Evolutionary conservation across 1,140 invertebrate genomes (phyloP), one percentile per base, ranked within the genome.

Genomic region (Theocolax elegans): DNA sequence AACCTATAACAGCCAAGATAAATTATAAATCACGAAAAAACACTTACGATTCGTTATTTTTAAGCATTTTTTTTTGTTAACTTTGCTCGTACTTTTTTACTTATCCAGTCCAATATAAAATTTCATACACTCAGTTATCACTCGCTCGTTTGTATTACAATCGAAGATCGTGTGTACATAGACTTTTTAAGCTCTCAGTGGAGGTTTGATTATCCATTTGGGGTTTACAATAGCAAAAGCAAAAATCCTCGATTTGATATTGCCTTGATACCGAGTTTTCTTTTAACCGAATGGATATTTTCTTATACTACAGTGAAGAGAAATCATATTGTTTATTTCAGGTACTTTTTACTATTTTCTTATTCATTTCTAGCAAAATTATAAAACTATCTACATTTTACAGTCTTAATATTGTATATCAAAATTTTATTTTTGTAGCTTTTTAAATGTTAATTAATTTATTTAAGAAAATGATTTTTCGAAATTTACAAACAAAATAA

Each of bases 1-100:
- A 38, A 80, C 79, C 80, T 82, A 82, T 69, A 82, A 82, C 79
- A 80, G 71, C 75, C 74, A 81, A 81, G 77, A 82, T 72, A 79
- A 80, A 80, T 79, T 68, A 76, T 80, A 82, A 81, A 81, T 82
- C 80, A 79, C 77, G 79, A 80, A 79, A n/a, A 75, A 40, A 72
- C 21, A 71, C 60, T 69, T 71, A 74, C 23, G 56, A 17, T 67
- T 75, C n/a, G n/a, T n/a, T n/a, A n/a, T 75, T 68, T 40, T 51
- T 49, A 66, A 7, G n/a, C n/a, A 17, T 3, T 6, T 44, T 44
- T 42, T 67, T 51, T 48, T 9, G 23, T 54, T 59, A 49, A 6
- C 35, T 59, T 46, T 42, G 17, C 23, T 49, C n/a, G 38, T 60
- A 40, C 46, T 51, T 69, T 44, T 69, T 35, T 62, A 63, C 38